phyloP scores from a whole-genome alignment of 2,888 invertebrate species.

The Boloria selene region DNA sequence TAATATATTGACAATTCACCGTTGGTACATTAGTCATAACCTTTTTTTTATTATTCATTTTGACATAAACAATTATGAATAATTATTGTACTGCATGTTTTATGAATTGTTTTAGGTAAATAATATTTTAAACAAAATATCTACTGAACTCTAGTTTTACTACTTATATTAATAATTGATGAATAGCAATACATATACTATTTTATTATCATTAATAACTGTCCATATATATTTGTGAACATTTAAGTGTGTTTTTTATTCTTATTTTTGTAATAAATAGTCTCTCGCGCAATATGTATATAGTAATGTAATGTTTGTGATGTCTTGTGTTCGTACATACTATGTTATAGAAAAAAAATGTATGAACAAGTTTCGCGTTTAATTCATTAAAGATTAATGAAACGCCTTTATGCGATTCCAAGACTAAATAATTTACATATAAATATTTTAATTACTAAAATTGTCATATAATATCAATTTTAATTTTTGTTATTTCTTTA shows the following conservation, averaged over 20 bases:
- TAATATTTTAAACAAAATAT: too few species aligned
- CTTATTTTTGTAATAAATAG: conserved; percentile 36
- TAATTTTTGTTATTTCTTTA: background rate
- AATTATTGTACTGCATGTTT: too few species aligned
- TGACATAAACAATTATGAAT: too few species aligned
- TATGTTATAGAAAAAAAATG: background rate
- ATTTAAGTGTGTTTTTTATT: conserved; percentile 1
- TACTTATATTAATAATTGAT: too few species aligned
- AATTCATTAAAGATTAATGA: background rate
- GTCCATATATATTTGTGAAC: too few species aligned
- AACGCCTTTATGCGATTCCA: conserved; percentile 3
- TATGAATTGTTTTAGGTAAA: too few species aligned
- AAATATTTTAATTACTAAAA: conserved; percentile 1
- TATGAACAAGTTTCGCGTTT: conserved; percentile 13
- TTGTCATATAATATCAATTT: conserved; percentile 16
- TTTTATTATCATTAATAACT: too few species aligned
- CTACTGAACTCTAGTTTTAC: too few species aligned
- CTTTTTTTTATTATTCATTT: too few species aligned
- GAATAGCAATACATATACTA: too few species aligned
- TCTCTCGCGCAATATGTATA: conserved; percentile 50
- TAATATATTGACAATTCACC: too few species aligned
- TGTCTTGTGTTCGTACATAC: conserved; percentile 39
- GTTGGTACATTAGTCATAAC: too few species aligned
- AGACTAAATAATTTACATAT: background rate
- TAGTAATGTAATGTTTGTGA: conserved; percentile 42